Base-by-base conservation (phyloP, 2,888 invertebrate genomes). In the Coleophora flavipennella region DNA sequence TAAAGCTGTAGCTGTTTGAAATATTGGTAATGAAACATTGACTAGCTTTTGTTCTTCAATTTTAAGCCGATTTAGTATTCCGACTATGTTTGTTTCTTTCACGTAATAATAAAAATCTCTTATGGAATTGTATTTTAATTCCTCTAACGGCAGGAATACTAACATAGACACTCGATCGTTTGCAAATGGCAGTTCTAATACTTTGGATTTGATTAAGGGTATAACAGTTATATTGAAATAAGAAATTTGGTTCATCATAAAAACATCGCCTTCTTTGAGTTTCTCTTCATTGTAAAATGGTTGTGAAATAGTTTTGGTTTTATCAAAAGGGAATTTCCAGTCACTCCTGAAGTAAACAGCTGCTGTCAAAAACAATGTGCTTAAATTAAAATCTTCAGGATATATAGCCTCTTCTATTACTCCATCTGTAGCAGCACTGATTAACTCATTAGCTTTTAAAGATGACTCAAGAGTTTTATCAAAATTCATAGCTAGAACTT, bases 191-290 rank as follows among this genome's bases (percentile, higher is more conserved):
- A 79, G 44, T 33, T 71, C 79, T 28, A 79, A 43, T 2, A 79
- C 62, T 40, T 46, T 62, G 0, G 68, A 64, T 2, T 62, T 56
- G 12, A 75, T 59, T 0, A 36, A 14, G 0, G 62, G 54, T 2
- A 73, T 50, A 2, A 67, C 57, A 1, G 58, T 50, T 1, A 63
- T n/a, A 33, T 68, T 60, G 14, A 65, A 78, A 25, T 63, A 57
- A 0, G 62, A 71, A 3, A 59, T 49, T 34, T 66, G 64, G 8
- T 55, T 61, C 79, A 80, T 79, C 67, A 80, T 68, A 26, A 55
- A 60, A 13, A 75, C 77, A 42, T 62, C 39, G 1, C 70, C 73
- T 1, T 53, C 35, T 2, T 43, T 14, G 0, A 32, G 0, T 7
- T 51, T 50, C 2, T 39, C 29, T 8, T 49, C 48, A 0, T 55